These are phyloP conservation scores for Agriotes lineatus DNA, from an alignment of 2,888 invertebrate genomes.

Conservation along the genomic window DNA sequence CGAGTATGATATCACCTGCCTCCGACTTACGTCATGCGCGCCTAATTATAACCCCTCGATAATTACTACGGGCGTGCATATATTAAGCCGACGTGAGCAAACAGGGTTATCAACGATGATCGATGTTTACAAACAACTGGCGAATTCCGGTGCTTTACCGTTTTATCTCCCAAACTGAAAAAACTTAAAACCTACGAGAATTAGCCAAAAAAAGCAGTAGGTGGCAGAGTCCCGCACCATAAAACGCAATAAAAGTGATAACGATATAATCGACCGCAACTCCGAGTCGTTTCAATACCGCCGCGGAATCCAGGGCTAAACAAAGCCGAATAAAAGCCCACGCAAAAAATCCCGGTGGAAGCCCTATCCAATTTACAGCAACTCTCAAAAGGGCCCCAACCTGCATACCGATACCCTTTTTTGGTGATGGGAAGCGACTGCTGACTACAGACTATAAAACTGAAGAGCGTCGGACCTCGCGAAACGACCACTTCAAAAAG, in stretches of 20 bases:
- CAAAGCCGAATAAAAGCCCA: conserved; percentile 3
- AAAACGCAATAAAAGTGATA: not conserved
- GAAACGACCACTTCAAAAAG: not conserved
- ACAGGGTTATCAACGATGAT: not conserved
- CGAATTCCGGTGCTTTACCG: not conserved
- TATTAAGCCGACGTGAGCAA: not conserved
- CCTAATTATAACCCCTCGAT: conserved; percentile 12
- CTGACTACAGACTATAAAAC: conserved; percentile 10
- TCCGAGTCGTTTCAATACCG: conserved; percentile 2
- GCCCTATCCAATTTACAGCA: conserved; percentile 28
- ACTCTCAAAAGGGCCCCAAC: conserved; percentile 19
- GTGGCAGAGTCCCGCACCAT: no score
- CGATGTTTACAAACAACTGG: not conserved
- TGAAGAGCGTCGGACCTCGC: not conserved
- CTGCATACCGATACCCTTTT: conserved; percentile 8
- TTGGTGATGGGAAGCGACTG: conserved; percentile 7
- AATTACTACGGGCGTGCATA: not conserved
- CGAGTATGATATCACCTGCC: conserved; percentile 8
- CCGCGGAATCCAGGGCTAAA: not conserved
- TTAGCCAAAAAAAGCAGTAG: no score
- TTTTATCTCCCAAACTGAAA: no score
- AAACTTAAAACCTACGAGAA: no score
- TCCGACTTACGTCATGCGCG: not conserved
- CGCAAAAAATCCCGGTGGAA: conserved; percentile 22
- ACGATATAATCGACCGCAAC: not conserved